Conservation (phyloP, 2,888 invertebrate genomes). For the Eupithecia centaureata region DNA sequence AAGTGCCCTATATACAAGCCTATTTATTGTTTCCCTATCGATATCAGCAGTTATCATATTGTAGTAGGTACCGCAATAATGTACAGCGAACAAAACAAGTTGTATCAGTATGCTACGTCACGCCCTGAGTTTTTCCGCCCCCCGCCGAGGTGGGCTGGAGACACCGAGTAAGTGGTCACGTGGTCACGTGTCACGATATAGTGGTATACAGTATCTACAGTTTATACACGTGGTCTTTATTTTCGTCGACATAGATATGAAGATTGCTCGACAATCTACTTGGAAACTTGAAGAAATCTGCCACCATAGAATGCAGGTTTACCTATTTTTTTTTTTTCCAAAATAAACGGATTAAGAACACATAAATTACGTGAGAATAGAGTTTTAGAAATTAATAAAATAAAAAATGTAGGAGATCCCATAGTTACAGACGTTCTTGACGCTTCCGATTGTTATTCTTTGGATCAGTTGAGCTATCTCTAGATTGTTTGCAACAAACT, state of each 20-base stretch:
- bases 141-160: constrained; percentile 49
- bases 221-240: too few relatives aligned
- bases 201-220: not conserved
- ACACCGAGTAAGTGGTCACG: constrained; percentile 23
- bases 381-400: too few relatives aligned
- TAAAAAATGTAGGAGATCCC: too few relatives aligned
- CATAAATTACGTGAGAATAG: too few relatives aligned
- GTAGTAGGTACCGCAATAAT: not conserved
- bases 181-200: constrained; percentile 17
- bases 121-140: constrained; percentile 57
- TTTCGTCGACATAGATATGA: not conserved
- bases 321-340: too few relatives aligned
- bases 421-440: too few relatives aligned
- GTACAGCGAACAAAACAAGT: constrained; percentile 40
- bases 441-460: too few relatives aligned
- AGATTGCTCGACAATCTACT: not conserved
- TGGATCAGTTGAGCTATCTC: too few relatives aligned
- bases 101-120: constrained; percentile 62
- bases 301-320: too few relatives aligned
- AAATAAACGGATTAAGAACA: too few relatives aligned
- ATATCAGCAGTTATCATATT: constrained; percentile 15
- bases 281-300: too few relatives aligned
- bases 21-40: constrained; percentile 25
- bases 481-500: too few relatives aligned
- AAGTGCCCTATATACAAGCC: constrained; percentile 19